Evolutionary conservation across 2,888 invertebrate species (phyloP).

Genomic region (Octonoba sinensis): DNA sequence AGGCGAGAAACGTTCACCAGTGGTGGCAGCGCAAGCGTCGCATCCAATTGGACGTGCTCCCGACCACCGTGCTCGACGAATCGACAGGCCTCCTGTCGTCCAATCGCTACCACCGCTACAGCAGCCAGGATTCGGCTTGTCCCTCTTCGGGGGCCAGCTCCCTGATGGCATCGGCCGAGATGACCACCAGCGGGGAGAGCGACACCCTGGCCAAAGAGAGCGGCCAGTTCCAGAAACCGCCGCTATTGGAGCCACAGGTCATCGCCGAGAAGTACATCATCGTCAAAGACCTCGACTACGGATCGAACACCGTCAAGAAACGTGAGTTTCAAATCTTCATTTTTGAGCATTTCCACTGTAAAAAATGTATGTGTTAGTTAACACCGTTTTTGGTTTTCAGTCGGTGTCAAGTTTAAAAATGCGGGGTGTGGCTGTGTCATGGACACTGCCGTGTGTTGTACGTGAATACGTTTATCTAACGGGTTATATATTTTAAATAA

Average conservation of each 20-base stretch:
- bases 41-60: slow-evolving; percentile 1
- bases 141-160: slow-evolving; percentile 27
- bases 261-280: slow-evolving; percentile 45
- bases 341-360: too few relatives aligned
- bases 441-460: too few relatives aligned
- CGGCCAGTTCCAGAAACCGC: slow-evolving; percentile 20
- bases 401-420: too few relatives aligned
- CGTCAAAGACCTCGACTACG: slow-evolving; percentile 39
- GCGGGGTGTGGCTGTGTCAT: too few relatives aligned
- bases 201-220: slow-evolving; percentile 55
- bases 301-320: slow-evolving; percentile 16
- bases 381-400: too few relatives aligned
- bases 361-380: too few relatives aligned
- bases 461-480: too few relatives aligned
- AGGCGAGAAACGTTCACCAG: slow-evolving; percentile 33
- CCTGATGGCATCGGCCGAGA: slow-evolving; percentile 37
- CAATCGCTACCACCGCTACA: slow-evolving; percentile 3
- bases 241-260: slow-evolving; percentile 22
- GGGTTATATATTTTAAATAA: too few relatives aligned
- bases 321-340: slow-evolving; percentile 11
- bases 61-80: slow-evolving; percentile 25
- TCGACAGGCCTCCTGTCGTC: slow-evolving; percentile 16
- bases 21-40: slow-evolving; percentile 48
- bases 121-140: slow-evolving; percentile 42
- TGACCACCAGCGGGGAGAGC: slow-evolving; percentile 44